phyloP scores from a whole-genome alignment of 2,113 vertebrate species.

The Chamaea fasciata region DNA sequence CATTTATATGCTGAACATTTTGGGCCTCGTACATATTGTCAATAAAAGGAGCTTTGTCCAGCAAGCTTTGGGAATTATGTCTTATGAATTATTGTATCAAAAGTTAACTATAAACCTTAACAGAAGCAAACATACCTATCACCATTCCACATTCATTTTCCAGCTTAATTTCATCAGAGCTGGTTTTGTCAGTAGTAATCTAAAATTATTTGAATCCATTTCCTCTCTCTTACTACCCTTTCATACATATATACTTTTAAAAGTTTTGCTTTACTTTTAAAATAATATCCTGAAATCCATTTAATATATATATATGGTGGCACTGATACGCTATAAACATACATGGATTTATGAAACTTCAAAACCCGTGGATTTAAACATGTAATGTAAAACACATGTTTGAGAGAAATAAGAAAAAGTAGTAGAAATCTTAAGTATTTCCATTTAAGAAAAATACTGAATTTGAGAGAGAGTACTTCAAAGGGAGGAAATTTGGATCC shows the following conservation, averaged over 20 bases:
- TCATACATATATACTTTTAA: rapidly evolving
- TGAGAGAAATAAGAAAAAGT: not conserved
- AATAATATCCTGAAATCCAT: not conserved
- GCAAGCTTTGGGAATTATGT: not conserved
- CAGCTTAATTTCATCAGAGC: not conserved
- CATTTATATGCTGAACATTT: not conserved
- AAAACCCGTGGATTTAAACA: not conserved
- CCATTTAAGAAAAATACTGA: not conserved
- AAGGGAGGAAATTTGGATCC: not conserved
- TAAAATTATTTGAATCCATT: not conserved
- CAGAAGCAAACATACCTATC: not conserved
- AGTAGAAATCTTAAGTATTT: not conserved
- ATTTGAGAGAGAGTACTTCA: not conserved
- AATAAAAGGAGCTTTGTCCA: not conserved
- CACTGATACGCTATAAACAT: not conserved
- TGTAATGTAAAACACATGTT: rapidly evolving
- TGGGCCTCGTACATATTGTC: not conserved
- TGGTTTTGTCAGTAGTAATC: not conserved
- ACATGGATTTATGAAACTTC: not conserved
- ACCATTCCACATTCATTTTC: not conserved
- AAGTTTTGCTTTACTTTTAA: not conserved
- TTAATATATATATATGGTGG: not conserved
- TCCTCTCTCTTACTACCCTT: not conserved
- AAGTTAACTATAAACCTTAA: not conserved
- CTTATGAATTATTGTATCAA: not conserved